Evolutionary conservation across 2,797 vertebrate species (phyloP), one percentile per base, ranked within the genome.

Genomic region (Peromyscus aztecus): DNA sequence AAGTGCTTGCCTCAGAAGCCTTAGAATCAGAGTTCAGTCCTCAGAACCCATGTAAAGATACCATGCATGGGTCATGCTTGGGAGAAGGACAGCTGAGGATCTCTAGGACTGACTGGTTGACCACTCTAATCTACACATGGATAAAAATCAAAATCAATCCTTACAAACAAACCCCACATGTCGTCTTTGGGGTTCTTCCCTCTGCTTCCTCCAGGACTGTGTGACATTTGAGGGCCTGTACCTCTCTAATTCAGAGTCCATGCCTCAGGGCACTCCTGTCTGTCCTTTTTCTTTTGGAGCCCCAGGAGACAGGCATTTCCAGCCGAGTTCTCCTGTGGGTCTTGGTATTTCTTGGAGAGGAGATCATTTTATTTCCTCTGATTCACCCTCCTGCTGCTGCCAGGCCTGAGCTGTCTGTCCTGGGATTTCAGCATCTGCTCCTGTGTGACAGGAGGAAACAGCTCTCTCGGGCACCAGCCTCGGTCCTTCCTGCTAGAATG

Each of bases 341-440:
- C 80, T 81, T 61, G 94, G 73, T 37, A 16, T 49, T 19, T 78
- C 71, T 94, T 46, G 23, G 73, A 94, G 90, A 84, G 90, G 85
- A 97, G 91, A 84, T 71, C 76, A 27, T 90, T 75, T 29, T 11
- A 8, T 52, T 94, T 94, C 83, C 85, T 97, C 89, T 94, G 96
- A 96, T 80, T 97, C 97, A 92, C 46, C 40, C 92, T 75, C 83
- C 94, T 88, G 71, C 90, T 78, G 95, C 91, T 37, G n/a, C 92
- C 37, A 52, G 43, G 85, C 91, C 89, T 76, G 90, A 27, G 94
- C 80, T 94, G 55, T 87, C 80, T 92, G 94, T 93, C 94, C 95
- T 90, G 71, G 89, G 93, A 91, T 95, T 91, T 94, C 59, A 57
- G 96, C 96, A 96, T 96, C 97, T 97, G 96, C 93, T 96, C 89